Conservation (phyloP, 2,113 vertebrate species). For the Laticauda laticaudata region DNA sequence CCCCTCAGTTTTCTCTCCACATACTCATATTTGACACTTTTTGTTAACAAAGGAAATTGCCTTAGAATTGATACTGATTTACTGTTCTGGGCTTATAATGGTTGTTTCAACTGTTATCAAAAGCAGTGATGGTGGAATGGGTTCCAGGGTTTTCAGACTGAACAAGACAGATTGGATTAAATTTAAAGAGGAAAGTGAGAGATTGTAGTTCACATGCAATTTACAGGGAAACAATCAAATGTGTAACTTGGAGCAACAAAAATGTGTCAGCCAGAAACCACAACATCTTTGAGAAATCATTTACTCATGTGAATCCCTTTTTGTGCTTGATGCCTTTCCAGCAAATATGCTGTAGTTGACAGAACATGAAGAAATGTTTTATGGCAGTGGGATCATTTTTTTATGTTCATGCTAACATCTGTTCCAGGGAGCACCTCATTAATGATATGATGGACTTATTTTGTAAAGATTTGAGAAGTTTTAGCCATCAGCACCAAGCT, state of each 20-base stretch:
- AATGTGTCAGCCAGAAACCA: constrained; percentile 59
- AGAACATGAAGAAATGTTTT: constrained; percentile 49
- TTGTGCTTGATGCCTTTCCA: constrained; percentile 49
- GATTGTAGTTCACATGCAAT: constrained; percentile 64
- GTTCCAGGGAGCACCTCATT: constrained; percentile 43
- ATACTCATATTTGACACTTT: neutral
- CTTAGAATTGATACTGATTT: neutral
- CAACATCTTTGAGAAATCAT: constrained; percentile 65
- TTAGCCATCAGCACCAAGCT: constrained; percentile 52
- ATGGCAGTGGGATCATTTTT: constrained; percentile 34
- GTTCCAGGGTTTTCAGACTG: constrained; percentile 36
- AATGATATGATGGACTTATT: constrained; percentile 57
- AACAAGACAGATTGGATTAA: constrained; percentile 45
- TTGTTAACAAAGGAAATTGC: constrained; percentile 33
- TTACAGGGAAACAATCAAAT: constrained; percentile 65
- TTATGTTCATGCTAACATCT: constrained; percentile 51
- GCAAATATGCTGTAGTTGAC: constrained; percentile 16
- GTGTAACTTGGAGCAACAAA: constrained; percentile 61
- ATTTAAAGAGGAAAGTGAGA: constrained; percentile 56
- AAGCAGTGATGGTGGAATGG: constrained; percentile 39
- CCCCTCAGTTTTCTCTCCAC: neutral
- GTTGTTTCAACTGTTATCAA: constrained; percentile 41
- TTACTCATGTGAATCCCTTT: constrained; percentile 51
- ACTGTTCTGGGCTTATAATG: constrained; percentile 9
- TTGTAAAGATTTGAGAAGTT: constrained; percentile 47